Evolutionary conservation across 2,113 vertebrate species (phyloP).

Genomic region (Embiotoca jacksoni): DNA sequence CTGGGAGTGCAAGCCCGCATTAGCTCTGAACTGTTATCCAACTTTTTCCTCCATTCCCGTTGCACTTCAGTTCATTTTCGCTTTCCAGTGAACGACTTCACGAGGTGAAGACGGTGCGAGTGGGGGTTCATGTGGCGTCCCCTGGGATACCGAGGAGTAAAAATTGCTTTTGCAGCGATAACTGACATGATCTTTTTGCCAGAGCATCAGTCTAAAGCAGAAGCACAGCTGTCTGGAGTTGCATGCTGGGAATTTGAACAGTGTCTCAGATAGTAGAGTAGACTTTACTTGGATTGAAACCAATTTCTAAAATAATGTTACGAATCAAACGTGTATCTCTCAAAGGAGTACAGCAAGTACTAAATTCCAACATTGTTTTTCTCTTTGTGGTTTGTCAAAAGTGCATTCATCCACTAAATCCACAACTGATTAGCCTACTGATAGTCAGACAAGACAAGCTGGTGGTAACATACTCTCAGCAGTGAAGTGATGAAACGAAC

Average conservation of each 20-base stretch:
- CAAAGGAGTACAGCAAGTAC: too few relatives aligned
- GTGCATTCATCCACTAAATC: not conserved
- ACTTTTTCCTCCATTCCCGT: not conserved
- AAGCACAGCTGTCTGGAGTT: not conserved
- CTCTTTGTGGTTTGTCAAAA: too few relatives aligned
- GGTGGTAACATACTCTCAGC: not conserved
- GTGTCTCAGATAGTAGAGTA: not conserved
- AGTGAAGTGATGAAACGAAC: not conserved
- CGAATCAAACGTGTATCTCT: too few relatives aligned
- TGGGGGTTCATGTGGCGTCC: not conserved
- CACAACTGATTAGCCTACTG: not conserved
- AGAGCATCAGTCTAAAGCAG: not conserved
- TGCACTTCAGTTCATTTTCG: not conserved
- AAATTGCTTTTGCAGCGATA: not conserved
- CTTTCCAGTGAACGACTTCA: not conserved
- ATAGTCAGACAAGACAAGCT: constrained; percentile 1
- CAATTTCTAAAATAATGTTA: too few relatives aligned
- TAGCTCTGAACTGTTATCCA: not conserved
- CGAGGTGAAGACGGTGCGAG: not conserved
- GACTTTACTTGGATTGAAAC: too few relatives aligned
- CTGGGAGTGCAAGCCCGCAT: not conserved
- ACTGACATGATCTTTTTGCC: not conserved
- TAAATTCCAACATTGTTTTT: too few relatives aligned
- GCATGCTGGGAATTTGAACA: not conserved
- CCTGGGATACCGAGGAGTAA: too few relatives aligned